Percentiles rank a stretch among this genome's conserved stretches.
phyloP scores from a whole-genome alignment of 2,113 vertebrate genomes.

The Rostratula benghalensis region DNA sequence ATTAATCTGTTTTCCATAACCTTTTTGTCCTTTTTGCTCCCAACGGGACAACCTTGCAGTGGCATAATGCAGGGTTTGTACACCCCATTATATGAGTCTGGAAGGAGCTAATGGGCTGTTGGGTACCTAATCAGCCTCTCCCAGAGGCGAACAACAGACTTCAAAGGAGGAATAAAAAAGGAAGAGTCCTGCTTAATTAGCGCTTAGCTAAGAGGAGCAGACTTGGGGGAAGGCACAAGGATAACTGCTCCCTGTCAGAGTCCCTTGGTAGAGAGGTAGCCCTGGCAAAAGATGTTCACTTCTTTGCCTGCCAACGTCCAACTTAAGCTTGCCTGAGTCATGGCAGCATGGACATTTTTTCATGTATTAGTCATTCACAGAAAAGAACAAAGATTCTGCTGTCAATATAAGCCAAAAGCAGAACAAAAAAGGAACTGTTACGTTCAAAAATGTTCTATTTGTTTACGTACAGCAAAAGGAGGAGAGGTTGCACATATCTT shows the following conservation, averaged over 20 bases:
- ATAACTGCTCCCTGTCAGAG: neutral
- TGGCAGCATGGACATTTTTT: neutral
- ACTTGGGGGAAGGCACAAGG: neutral
- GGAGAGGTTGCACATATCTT: neutral
- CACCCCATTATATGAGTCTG: neutral
- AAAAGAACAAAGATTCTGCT: neutral
- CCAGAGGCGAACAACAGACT: slow-evolving; percentile 26
- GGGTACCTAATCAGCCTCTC: slow-evolving; percentile 48
- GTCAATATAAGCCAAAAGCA: neutral
- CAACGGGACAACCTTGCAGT: neutral
- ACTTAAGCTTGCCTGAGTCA: neutral
- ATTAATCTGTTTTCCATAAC: slow-evolving; percentile 25
- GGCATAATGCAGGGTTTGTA: slow-evolving; percentile 14
- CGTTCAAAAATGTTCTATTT: neutral
- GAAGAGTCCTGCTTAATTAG: slow-evolving; percentile 52
- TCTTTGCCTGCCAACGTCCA: neutral
- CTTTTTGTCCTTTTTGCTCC: slow-evolving; percentile 20
- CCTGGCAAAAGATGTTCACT: neutral
- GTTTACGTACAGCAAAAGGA: neutral
- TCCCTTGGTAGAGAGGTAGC: neutral
- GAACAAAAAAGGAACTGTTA: neutral
- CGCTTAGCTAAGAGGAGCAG: neutral
- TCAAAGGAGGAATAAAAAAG: slow-evolving; percentile 42
- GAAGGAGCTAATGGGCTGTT: slow-evolving; percentile 19
- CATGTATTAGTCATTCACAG: neutral